phyloP scores from a whole-genome alignment of 1,140 invertebrate species.

The Orius laevigatus region DNA sequence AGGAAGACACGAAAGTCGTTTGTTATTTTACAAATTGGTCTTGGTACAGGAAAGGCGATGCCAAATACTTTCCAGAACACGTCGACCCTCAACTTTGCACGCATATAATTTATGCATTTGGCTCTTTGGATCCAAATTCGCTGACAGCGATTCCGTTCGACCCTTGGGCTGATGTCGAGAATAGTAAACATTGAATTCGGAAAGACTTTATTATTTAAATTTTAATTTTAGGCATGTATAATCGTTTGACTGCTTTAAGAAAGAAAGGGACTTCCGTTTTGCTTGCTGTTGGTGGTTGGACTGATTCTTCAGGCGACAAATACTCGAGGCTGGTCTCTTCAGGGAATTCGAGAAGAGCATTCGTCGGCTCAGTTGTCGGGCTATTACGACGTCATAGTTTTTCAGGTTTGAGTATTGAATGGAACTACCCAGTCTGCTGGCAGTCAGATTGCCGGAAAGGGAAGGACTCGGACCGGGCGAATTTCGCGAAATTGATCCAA shows the following conservation, averaged over 20 bases:
- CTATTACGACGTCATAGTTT: constrained; percentile 50
- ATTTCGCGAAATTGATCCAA: constrained; percentile 55
- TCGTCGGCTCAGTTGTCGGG: constrained; percentile 31
- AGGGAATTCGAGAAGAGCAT: constrained; percentile 30
- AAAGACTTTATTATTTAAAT: background rate
- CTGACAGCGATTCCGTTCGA: constrained; percentile 41
- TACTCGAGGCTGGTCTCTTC: constrained; percentile 38
- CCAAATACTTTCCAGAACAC: constrained; percentile 43
- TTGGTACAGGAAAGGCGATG: constrained; percentile 42
- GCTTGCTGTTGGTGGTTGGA: constrained; percentile 46
- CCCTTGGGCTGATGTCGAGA: constrained; percentile 48
- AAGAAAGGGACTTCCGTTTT: constrained; percentile 38
- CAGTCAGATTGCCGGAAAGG: constrained; percentile 74
- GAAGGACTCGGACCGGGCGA: constrained; percentile 52
- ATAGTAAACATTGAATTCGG: constrained; percentile 29
- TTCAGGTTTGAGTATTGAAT: constrained; percentile 68
- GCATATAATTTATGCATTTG: constrained; percentile 58
- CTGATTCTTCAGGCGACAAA: constrained; percentile 41
- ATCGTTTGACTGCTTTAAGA: constrained; percentile 35
- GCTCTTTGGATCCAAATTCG: constrained; percentile 45
- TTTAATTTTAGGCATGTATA: constrained; percentile 34
- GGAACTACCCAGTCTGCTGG: constrained; percentile 87
- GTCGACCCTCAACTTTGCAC: constrained; percentile 53
- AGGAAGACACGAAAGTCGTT: constrained; percentile 38
- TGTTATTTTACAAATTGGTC: constrained; percentile 58